Conservation (phyloP, 2,113 vertebrate genomes). For the Sander vitreus region DNA sequence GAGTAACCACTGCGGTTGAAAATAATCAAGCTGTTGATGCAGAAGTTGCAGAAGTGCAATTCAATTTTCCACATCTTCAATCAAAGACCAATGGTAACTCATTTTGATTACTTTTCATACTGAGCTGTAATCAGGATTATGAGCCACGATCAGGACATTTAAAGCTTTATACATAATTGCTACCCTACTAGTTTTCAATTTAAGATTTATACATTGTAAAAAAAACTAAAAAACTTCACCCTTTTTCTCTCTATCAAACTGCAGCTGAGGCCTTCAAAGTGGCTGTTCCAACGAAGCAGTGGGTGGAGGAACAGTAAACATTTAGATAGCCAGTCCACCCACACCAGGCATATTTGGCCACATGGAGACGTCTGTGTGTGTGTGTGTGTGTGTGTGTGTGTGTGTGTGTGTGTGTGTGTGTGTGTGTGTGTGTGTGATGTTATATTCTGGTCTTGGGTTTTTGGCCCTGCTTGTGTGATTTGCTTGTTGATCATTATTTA, state of each 20-base stretch:
- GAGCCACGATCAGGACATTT: neutral
- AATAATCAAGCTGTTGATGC: conserved; percentile 3
- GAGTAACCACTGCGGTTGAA: neutral
- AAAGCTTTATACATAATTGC: conserved; percentile 10
- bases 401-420: conserved; percentile 21
- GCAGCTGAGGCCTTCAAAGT: conserved; percentile 24
- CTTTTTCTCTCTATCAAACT: conserved; percentile 26
- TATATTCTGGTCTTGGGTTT: conserved; percentile 44
- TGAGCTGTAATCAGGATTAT: neutral
- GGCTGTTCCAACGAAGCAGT: neutral
- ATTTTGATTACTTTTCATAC: conserved; percentile 8
- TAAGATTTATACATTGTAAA: neutral
- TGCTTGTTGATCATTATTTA: conserved; percentile 57
- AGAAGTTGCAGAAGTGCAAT: conserved; percentile 11
- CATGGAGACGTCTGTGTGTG: conserved; percentile 36
- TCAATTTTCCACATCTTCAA: conserved; percentile 27
- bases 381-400: no score
- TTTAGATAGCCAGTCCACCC: conserved; percentile 58
- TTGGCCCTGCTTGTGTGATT: conserved; percentile 44
- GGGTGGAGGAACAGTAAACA: conserved; percentile 60
- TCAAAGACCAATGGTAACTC: conserved; percentile 1
- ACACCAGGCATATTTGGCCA: conserved; percentile 45
- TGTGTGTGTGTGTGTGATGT: neutral
- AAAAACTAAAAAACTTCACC: neutral
- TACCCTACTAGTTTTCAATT: neutral